phyloP scores from a whole-genome alignment of 2,113 vertebrate genomes.

The Eulemur macaco region DNA sequence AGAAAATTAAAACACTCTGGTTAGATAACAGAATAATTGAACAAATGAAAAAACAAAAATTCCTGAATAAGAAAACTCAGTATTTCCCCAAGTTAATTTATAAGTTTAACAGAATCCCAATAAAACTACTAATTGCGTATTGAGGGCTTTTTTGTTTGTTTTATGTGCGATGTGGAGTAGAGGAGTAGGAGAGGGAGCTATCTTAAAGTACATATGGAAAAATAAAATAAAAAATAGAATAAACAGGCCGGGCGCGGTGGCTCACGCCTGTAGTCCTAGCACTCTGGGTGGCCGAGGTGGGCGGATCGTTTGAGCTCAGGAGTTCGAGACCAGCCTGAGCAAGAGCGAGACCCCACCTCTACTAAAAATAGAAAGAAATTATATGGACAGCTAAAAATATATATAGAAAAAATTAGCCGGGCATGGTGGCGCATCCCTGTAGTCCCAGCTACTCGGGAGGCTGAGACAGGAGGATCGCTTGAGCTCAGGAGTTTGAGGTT shows the following conservation, averaged over 20 bases:
- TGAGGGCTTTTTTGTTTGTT: neutral
- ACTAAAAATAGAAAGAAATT: no score
- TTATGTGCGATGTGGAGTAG: neutral
- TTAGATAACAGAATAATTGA: neutral
- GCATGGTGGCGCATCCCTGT: no score
- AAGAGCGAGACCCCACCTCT: no score
- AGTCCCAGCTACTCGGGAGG: no score
- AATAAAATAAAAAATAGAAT: neutral
- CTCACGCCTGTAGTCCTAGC: no score
- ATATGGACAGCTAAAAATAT: no score
- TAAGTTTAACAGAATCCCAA: neutral
- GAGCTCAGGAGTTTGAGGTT: no score
- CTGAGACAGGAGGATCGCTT: no score
- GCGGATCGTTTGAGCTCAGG: no score
- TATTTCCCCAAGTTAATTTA: neutral
- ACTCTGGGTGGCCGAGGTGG: no score
- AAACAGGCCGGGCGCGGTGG: neutral
- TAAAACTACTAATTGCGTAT: neutral
- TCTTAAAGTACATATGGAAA: neutral
- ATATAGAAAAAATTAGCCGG: no score
- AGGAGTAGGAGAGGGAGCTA: neutral
- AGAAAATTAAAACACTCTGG: neutral
- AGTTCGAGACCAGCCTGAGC: no score
- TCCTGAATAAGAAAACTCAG: neutral
- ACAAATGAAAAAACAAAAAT: neutral